A percentile compares a stretch with the other conserved stretches of the same genome.
These are phyloP conservation scores for Xylophagus ater DNA, from an alignment of 2,888 invertebrate species.

Conservation along the genomic window DNA sequence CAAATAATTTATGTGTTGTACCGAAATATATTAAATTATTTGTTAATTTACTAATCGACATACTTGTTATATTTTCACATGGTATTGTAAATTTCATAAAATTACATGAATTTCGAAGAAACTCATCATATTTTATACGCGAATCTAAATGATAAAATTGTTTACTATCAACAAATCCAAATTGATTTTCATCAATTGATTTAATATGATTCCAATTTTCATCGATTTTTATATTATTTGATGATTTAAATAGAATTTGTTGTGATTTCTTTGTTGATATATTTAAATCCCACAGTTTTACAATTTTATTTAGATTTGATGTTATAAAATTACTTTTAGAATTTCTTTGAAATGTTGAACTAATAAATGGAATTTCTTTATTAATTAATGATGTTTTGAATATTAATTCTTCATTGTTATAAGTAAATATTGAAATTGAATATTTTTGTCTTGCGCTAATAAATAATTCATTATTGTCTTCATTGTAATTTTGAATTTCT, in stretches of 20 bases:
- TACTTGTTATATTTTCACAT: conserved; percentile 28
- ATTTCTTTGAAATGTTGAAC: conserved; percentile 25
- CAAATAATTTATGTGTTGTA: conserved; percentile 31
- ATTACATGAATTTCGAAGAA: too few relatives aligned
- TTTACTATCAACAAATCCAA: conserved; percentile 26
- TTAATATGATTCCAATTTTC: conserved; percentile 26
- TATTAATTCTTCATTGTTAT: conserved; percentile 3
- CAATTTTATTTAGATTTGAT: conserved; percentile 26
- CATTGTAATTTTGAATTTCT: conserved; percentile 23
- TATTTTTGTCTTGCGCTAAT: conserved; percentile 25
- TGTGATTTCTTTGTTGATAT: conserved; percentile 12
- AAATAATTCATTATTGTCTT: conserved; percentile 12
- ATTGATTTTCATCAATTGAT: conserved; percentile 23
- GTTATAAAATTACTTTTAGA: conserved; percentile 23
- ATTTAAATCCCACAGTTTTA: conserved; percentile 25
- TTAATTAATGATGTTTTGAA: conserved; percentile 17
- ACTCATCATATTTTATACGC: conserved; percentile 23
- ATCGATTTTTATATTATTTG: neutral
- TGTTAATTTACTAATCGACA: conserved; percentile 24
- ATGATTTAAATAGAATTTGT: conserved; percentile 1
- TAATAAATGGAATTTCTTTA: conserved; percentile 26
- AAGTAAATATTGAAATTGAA: conserved; percentile 23
- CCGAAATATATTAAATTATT: conserved; percentile 30
- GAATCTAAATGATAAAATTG: conserved; percentile 27
- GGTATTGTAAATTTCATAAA: too few relatives aligned